Evolutionary conservation across 2,797 vertebrate genomes (phyloP), one percentile per base, ranked within the genome.

Genomic region (Oryzias dopingdopingensis): DNA sequence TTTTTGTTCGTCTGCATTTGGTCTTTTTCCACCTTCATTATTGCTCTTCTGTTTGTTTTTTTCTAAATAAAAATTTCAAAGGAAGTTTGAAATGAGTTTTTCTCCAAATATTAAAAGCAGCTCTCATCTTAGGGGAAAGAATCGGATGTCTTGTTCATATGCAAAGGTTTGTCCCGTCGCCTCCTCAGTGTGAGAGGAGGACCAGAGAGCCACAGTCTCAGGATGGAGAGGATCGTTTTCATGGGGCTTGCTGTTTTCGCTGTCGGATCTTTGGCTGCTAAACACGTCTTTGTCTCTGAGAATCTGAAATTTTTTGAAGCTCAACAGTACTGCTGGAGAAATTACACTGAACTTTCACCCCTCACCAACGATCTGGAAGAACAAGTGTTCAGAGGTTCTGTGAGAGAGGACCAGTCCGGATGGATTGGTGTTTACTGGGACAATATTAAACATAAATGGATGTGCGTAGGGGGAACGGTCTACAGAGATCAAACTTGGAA

Each of bases 381-480:
- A 8, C 4, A 4, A 15, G 42, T n/a, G 14, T 42, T 42, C 16
- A 42, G 16, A 15, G 4, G 2, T 4, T 42, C 42, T 6, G 42
- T 16, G 42, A 8, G 42, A 1, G 15, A 4, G 4, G 42, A 42
- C 42, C 14, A 16, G 14, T 42, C 42, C 1, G 42, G 42, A 42
- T 42, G 42, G 42, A 6, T 42, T 15, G 42, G 42, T 3, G 14
- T 42, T 1, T 42, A 42, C 42, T 42, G 42, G 42, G 16, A 2
- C 42, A 42, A 4, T n/a, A 45, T 1, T 45, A 0, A 17, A 2
- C 4, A 0, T 4, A n/a, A 2, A 4, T 77, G 70, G 66, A 45
- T 15, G 26, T 77, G 70, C 24, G 74, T 70, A 70, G 17, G 74
- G 70, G 43, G 70, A 49, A 37, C 52, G 26, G 24, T 0, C 1